These are phyloP conservation scores for Dreissena rostriformis DNA, from an alignment of 1,140 invertebrate genomes.

Conservation along the genomic window DNA sequence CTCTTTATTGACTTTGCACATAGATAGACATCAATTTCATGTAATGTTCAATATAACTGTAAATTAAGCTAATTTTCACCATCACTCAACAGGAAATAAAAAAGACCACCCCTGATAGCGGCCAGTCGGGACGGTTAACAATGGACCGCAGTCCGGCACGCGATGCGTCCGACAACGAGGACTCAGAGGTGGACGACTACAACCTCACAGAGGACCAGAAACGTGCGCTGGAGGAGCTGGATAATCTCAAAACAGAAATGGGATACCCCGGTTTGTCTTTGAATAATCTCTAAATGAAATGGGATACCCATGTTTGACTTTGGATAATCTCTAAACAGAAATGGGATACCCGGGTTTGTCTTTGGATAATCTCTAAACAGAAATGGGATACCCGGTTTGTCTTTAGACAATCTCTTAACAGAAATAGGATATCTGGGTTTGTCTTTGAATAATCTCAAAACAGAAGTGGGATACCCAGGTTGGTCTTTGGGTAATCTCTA, in stretches of 20 bases:
- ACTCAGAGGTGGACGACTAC: constrained; percentile 71
- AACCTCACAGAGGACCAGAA: constrained; percentile 75
- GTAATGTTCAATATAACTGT: no score
- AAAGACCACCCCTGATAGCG: background rate
- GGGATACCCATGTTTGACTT: constrained; percentile 23
- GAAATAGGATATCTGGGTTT: no score
- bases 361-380: constrained; percentile 65
- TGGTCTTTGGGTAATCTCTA: background rate
- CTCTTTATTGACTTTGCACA: no score
- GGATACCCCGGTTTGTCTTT: constrained; percentile 58
- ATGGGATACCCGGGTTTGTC: constrained; percentile 60
- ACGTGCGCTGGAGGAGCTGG: constrained; percentile 73
- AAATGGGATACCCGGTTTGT: no score
- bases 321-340: constrained; percentile 68
- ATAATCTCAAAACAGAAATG: constrained; percentile 67
- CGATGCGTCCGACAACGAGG: constrained; percentile 61
- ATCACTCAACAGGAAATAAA: no score
- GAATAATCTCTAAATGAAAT: background rate
- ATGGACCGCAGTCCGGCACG: constrained; percentile 31
- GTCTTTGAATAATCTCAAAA: constrained; percentile 64
- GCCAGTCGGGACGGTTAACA: constrained; percentile 15
- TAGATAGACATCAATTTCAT: no score
- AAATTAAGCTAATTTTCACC: no score
- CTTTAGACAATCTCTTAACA: no score
- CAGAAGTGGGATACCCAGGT: constrained; percentile 63